Percentiles rank a stretch among this genome's conserved stretches.
phyloP scores from a whole-genome alignment of 2,888 invertebrate species.

The Fissipunctia ypsillon region DNA sequence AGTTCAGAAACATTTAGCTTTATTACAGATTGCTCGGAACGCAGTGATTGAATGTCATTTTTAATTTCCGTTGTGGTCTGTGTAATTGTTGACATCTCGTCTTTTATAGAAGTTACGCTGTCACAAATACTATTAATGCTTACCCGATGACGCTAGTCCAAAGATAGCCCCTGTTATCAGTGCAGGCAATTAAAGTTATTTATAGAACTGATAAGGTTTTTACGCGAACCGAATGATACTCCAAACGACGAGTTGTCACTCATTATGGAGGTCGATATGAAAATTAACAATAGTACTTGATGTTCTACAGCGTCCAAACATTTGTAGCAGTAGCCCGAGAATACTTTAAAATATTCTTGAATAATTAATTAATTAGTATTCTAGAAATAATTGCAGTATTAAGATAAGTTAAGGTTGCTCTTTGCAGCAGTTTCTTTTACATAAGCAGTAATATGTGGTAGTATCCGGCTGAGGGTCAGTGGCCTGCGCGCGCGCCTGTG shows the following conservation, averaged over 20 bases:
- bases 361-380: no score
- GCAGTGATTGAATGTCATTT: no score
- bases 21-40: no score
- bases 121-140: no score
- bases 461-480: conserved; percentile 76
- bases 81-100: no score
- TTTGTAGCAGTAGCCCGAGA: conserved; percentile 3
- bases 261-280: conserved; percentile 50
- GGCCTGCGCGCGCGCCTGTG: conserved; percentile 73
- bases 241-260: conserved; percentile 47
- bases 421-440: conserved; percentile 25
- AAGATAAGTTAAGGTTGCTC: background rate
- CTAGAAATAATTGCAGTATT: conserved; percentile 9
- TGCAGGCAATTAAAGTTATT: conserved; percentile 66
- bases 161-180: conserved; percentile 66
- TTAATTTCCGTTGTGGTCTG: no score
- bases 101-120: no score
- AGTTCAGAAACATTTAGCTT: no score
- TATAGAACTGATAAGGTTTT: conserved; percentile 66
- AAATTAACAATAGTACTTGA: conserved; percentile 37
- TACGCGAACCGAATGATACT: conserved; percentile 53
- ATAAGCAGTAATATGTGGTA: conserved; percentile 33
- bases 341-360: conserved; percentile 16
- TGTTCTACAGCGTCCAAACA: conserved; percentile 9
- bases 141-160: conserved; percentile 52